Percentiles rank a stretch among this genome's conserved stretches.
phyloP scores from a whole-genome alignment of 2,797 vertebrate genomes.

The Adelosebastes latens region DNA sequence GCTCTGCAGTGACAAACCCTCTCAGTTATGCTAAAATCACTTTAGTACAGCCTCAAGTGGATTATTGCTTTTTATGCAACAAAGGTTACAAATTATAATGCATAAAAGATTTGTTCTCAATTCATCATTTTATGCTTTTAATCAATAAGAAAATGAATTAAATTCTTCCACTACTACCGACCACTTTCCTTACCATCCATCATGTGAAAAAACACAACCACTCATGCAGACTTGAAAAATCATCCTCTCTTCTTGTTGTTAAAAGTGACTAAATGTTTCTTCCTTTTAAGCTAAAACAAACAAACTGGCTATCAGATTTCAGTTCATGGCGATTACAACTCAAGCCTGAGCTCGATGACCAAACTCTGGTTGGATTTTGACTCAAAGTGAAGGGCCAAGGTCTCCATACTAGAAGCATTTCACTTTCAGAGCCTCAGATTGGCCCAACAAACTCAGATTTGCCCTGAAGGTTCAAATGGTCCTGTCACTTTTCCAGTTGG shows the following conservation, averaged over 20 bases:
- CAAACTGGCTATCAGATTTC: neutral
- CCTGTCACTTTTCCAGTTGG: conserved; percentile 41
- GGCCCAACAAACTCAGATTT: neutral
- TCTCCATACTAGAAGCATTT: neutral
- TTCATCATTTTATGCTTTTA: conserved; percentile 20
- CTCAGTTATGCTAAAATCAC: conserved; percentile 42
- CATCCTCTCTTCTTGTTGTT: neutral
- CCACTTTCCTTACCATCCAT: neutral
- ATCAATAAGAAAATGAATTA: conserved; percentile 15
- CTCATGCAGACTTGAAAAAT: neutral
- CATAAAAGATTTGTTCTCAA: conserved; percentile 2
- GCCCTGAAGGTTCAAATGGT: conserved; percentile 28
- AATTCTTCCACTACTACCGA: neutral
- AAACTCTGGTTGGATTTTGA: neutral
- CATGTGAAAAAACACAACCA: conserved; percentile 9
- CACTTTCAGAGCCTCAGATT: neutral
- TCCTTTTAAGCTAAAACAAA: neutral
- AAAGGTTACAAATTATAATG: conserved; percentile 36
- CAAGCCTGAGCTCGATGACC: neutral
- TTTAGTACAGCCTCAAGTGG: conserved; percentile 37
- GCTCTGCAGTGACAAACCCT: conserved; percentile 21
- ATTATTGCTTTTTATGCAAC: conserved; percentile 40
- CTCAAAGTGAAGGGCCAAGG: neutral
- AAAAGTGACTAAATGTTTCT: neutral
- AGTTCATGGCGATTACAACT: neutral